Percentiles rank a stretch among this genome's conserved stretches.
Evolutionary conservation across 1,140 invertebrate genomes (phyloP).

Genomic region (Anagrus nilaparvatae): DNA sequence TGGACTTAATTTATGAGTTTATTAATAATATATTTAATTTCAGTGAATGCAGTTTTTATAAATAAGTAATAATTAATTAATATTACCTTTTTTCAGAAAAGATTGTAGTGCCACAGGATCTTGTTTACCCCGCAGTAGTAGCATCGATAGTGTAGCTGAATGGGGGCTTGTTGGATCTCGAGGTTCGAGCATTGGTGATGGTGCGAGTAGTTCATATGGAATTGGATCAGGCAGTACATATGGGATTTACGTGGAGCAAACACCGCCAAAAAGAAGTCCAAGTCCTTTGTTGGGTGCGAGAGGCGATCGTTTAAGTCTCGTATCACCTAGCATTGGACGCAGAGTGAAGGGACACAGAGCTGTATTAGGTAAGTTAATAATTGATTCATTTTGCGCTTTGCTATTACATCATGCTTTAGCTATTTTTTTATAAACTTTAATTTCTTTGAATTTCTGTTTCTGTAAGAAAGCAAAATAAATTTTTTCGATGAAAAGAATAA

Average conservation of each 20-base stretch:
- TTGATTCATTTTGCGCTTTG: too few species aligned
- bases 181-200: conserved; percentile 20
- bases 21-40: too few species aligned
- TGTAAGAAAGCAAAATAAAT: too few species aligned
- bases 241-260: conserved; percentile 40
- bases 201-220: conserved; percentile 20
- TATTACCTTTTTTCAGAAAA: conserved; percentile 28
- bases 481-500: too few species aligned
- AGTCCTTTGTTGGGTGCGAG: conserved; percentile 36
- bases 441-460: too few species aligned
- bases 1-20: too few species aligned
- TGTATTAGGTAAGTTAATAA: conserved; percentile 63
- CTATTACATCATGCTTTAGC: too few species aligned
- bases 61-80: too few species aligned
- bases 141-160: conserved; percentile 54
- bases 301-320: conserved; percentile 49
- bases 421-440: too few species aligned
- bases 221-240: conserved; percentile 26
- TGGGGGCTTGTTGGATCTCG: conserved; percentile 25
- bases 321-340: conserved; percentile 61
- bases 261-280: conserved; percentile 39
- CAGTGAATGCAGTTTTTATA: too few species aligned
- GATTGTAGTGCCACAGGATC: conserved; percentile 30
- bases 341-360: conserved; percentile 61
- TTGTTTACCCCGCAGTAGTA: conserved; percentile 58